Evolutionary conservation across 2,113 vertebrate genomes (phyloP).

Genomic region (Tychaedon coryphoeus): DNA sequence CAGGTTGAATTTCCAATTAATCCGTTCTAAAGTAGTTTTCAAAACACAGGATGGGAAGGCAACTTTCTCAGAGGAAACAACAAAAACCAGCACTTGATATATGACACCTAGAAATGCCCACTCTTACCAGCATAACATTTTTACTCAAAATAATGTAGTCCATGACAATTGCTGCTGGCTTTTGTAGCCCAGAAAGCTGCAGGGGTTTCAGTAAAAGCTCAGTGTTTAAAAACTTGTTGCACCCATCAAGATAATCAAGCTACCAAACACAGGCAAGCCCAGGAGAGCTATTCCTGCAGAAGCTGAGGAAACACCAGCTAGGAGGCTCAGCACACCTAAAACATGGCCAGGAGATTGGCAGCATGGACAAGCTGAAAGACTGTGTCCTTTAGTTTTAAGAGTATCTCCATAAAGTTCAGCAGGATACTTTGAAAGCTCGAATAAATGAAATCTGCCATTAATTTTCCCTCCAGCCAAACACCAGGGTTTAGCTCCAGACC

Average conservation of each 20-base stretch:
- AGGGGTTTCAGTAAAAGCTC: neutral
- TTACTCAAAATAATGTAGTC: neutral
- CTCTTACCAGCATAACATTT: neutral
- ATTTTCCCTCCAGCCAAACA: neutral
- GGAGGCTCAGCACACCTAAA: neutral
- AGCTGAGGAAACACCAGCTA: neutral
- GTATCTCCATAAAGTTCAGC: neutral
- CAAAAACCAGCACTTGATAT: neutral
- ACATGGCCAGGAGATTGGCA: neutral
- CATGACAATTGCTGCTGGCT: neutral
- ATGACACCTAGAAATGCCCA: neutral
- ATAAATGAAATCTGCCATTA: neutral
- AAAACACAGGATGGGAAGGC: neutral
- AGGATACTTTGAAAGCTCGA: neutral
- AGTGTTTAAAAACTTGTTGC: neutral
- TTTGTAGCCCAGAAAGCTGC: neutral
- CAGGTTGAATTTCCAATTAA: neutral
- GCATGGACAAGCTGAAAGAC: neutral
- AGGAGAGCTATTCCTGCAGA: neutral
- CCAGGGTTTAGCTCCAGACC: neutral
- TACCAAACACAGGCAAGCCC: neutral
- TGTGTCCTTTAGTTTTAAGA: neutral
- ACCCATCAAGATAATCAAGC: neutral
- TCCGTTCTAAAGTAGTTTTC: neutral
- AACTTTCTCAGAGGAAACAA: neutral